Evolutionary conservation across 92 coral and sea anemone genomes (phyloP).

Genomic region (Epizoanthus illoricatus): DNA sequence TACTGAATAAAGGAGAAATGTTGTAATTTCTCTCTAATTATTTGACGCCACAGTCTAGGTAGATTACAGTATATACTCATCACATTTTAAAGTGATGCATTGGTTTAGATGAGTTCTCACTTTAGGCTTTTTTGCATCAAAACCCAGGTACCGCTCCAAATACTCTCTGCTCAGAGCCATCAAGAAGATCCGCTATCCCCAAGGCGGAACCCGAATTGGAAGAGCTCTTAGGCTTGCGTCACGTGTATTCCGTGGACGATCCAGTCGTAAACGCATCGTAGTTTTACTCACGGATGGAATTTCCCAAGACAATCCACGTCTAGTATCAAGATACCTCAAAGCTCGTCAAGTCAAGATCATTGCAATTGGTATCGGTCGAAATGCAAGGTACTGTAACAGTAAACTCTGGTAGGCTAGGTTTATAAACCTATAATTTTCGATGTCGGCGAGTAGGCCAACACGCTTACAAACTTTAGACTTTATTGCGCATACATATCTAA

Average conservation of each 20-base stretch:
- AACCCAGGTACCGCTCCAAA: slow-evolving; percentile 20
- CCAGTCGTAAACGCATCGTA: slow-evolving; percentile 47
- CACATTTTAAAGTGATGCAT: no score
- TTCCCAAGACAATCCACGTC: slow-evolving; percentile 54
- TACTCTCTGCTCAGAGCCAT: slow-evolving; percentile 40
- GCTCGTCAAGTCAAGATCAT: slow-evolving; percentile 15
- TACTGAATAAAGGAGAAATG: no score
- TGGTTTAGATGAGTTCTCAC: no score
- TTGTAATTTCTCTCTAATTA: no score
- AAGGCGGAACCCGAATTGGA: slow-evolving; percentile 69
- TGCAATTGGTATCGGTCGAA: slow-evolving; percentile 12
- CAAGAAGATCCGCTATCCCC: slow-evolving; percentile 41
- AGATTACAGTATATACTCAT: no score
- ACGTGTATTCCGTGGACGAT: slow-evolving; percentile 45
- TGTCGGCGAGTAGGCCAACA: no score
- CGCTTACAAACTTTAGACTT: no score
- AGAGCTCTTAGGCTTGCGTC: slow-evolving; percentile 43
- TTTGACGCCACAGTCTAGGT: no score
- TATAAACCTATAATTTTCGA: no score
- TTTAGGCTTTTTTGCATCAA: no score
- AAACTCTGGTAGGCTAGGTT: no score
- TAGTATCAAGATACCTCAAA: slow-evolving; percentile 53
- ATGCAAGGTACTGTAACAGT: slow-evolving; percentile 8
- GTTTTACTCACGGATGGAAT: slow-evolving; percentile 60
- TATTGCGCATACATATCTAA: no score